Evolutionary conservation across 2,888 invertebrate species (phyloP), one percentile per base, ranked within the genome.

Genomic region (Chalcosyrphus nemorum): DNA sequence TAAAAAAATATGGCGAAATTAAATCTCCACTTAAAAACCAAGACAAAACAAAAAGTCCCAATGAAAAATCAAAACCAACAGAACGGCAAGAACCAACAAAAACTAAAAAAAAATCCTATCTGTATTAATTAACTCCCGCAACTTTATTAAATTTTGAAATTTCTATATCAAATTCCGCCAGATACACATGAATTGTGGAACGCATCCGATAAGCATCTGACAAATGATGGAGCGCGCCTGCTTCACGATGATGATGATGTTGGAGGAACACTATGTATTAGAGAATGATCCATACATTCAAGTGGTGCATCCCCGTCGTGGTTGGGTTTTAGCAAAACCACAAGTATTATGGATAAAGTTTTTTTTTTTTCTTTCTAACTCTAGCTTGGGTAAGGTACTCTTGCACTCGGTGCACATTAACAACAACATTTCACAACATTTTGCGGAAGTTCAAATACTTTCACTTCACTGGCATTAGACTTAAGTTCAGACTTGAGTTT

Each of bases 71-170:
- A 27, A 45, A 56, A 32, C 7, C 19, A 29, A n/a, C n/a, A n/a
- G n/a, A n/a, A n/a, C 15, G n/a, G 19, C 19, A 24, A 9, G 15
- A 38, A 38, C 35, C 2, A 35, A n/a, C n/a, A 13, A 13, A n/a
- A 2, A 27, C 19, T 56, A 35, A 21, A 35, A 47, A 56, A 56
- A 15, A 72, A 50, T 41, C 17, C 9, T 32, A 54, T 15, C 19
- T 45, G 56, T 54, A 47, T 65, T 68, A 66, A 74, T 66, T 74
- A 68, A 74, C 72, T 80, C 59, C 52, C 15, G 35, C 66, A 74
- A 74, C 43, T 61, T 74, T 80, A 80, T 80, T 74, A 80, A 80
- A 74, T 66, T 80, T 29, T 38, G 4, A 72, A 17, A 57, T 29
- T 63, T 15, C 19, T 35, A 65, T 41, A 80, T 52, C 27, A 66